Evolutionary conservation across 2,888 invertebrate genomes (phyloP).

Genomic region (Brachynemurus nebulosus): DNA sequence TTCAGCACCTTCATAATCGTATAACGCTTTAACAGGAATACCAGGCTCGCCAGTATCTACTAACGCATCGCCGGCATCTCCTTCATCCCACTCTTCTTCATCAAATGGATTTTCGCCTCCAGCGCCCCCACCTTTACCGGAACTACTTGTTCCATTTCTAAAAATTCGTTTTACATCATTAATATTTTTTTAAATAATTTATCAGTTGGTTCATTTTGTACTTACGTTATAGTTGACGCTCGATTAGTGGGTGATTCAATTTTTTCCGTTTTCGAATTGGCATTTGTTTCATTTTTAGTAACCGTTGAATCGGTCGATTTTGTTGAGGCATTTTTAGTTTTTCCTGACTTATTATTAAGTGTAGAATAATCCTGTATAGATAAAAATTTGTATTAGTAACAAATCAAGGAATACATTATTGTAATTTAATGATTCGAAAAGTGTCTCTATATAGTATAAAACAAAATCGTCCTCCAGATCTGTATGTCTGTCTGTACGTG

Average conservation of each 20-base stretch:
- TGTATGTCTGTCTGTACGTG: too few relatives aligned
- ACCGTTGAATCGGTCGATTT: conserved; percentile 31
- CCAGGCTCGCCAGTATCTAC: conserved; percentile 90
- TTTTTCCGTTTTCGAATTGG: conserved; percentile 25
- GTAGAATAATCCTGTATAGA: conserved; percentile 43
- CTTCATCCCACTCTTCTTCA: conserved; percentile 71
- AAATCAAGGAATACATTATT: too few relatives aligned
- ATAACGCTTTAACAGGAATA: conserved; percentile 85
- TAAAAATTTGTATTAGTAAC: background rate
- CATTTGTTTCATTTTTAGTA: conserved; percentile 20
- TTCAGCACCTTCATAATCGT: conserved; percentile 95
- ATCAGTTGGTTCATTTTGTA: conserved; percentile 15
- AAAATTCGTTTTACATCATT: conserved; percentile 5
- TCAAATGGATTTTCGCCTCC: conserved; percentile 73
- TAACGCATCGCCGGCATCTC: conserved; percentile 56
- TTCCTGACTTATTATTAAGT: conserved; percentile 37
- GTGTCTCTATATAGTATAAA: too few relatives aligned
- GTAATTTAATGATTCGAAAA: too few relatives aligned
- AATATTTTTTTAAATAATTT: conserved; percentile 15
- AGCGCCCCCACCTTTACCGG: conserved; percentile 33
- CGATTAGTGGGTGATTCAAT: conserved; percentile 37
- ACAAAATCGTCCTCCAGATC: too few relatives aligned
- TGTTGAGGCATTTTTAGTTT: conserved; percentile 33
- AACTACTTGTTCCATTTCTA: conserved; percentile 46
- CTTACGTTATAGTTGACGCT: conserved; percentile 49